These are phyloP conservation scores for Paramormyrops hopkinsi DNA, from an alignment of 2,797 vertebrate genomes.

Conservation along the genomic window DNA sequence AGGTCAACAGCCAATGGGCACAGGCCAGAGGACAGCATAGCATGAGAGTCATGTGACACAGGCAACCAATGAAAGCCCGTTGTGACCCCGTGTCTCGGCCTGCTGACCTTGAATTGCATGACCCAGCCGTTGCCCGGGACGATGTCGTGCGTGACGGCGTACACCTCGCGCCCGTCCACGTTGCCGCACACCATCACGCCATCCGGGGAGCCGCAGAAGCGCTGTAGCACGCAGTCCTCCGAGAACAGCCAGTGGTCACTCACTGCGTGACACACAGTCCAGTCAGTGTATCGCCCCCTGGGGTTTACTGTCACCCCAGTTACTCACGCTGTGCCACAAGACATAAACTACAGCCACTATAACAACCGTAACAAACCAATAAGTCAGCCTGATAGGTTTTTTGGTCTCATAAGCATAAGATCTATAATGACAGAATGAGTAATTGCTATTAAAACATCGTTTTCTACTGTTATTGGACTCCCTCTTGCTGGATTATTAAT, in stretches of 20 bases:
- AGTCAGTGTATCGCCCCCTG: neutral
- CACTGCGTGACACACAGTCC: slow-evolving; percentile 53
- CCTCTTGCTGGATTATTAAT: neutral
- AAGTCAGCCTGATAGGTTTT: neutral
- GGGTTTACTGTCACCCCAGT: neutral
- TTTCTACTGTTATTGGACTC: neutral
- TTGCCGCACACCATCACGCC: slow-evolving; percentile 95
- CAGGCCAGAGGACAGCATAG: neutral
- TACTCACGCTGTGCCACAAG: neutral
- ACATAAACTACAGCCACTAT: neutral
- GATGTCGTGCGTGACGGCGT: slow-evolving; percentile 87
- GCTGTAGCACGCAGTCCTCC: slow-evolving; percentile 86
- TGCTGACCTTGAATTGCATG: slow-evolving; percentile 93
- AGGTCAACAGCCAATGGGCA: neutral
- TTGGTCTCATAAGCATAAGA: neutral
- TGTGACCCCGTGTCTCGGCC: neutral
- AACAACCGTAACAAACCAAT: neutral
- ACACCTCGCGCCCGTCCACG: slow-evolving; percentile 86
- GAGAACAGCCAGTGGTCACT: slow-evolving; percentile 95
- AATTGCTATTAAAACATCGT: neutral
- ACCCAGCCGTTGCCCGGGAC: slow-evolving; percentile 87
- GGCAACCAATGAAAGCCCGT: neutral
- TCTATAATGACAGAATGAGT: neutral
- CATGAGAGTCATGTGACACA: neutral
- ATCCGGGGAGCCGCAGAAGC: slow-evolving; percentile 89